phyloP scores from a whole-genome alignment of 2,113 vertebrate genomes.

The Halichoerus grypus region DNA sequence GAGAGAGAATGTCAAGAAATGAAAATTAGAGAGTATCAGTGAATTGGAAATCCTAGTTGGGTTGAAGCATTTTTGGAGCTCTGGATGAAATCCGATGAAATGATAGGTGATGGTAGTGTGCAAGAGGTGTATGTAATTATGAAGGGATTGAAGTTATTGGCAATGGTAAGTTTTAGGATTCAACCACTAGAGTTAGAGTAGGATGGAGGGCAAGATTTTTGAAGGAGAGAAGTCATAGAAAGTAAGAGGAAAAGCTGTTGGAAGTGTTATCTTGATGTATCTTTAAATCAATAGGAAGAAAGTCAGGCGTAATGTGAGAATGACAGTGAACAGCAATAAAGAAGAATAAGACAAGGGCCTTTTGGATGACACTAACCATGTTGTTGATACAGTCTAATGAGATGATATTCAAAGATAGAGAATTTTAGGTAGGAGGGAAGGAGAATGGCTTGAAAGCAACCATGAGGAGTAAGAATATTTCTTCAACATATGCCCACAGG shows the following conservation, averaged over 20 bases:
- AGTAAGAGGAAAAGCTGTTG: neutral
- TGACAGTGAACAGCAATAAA: neutral
- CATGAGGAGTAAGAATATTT: neutral
- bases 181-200: neutral
- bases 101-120: neutral
- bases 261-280: neutral
- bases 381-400: neutral
- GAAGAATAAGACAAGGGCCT: neutral
- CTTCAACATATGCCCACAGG: neutral
- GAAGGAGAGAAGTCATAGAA: neutral
- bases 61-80: neutral
- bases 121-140: neutral
- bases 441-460: neutral
- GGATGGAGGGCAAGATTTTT: neutral
- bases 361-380: neutral
- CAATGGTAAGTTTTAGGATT: neutral
- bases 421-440: neutral
- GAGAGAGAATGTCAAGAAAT: neutral
- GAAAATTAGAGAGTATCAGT: neutral
- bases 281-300: conserved; percentile 1
- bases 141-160: neutral
- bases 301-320: neutral
- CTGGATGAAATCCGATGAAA: neutral
- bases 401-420: neutral
- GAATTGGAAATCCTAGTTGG: neutral